Evolutionary conservation across 2,888 invertebrate species (phyloP).

Genomic region (Apotomis capreana): DNA sequence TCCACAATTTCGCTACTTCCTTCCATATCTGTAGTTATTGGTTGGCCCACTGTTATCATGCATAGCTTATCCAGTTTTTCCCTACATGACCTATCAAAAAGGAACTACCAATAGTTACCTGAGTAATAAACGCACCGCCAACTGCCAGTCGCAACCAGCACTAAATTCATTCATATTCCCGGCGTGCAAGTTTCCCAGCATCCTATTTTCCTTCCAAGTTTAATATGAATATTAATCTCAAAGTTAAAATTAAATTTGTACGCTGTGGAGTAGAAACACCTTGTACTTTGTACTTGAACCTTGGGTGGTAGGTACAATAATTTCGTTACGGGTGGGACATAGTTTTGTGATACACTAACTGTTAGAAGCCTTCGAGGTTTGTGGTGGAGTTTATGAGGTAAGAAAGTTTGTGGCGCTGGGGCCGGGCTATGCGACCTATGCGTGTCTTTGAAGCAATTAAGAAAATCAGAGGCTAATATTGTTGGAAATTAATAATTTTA

Average conservation of each 20-base stretch:
- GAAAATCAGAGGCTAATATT: background rate
- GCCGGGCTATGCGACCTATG: background rate
- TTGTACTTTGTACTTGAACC: conserved; percentile 30
- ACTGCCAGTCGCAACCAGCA: conserved; percentile 2
- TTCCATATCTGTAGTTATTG: too few species aligned
- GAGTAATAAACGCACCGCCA: background rate
- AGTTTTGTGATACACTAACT: conserved; percentile 20
- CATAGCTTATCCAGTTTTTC: too few species aligned
- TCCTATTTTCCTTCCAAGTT: conserved; percentile 31
- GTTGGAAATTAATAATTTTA: background rate
- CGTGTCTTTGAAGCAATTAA: conserved; percentile 13
- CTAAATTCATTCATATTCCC: conserved; percentile 29
- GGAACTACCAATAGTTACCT: background rate
- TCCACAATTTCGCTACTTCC: too few species aligned
- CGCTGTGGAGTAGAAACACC: conserved; percentile 38
- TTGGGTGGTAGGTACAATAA: conserved; percentile 29
- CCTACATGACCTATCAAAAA: too few species aligned
- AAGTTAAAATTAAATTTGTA: conserved; percentile 42
- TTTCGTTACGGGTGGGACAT: conserved; percentile 23
- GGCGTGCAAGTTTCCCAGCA: conserved; percentile 13
- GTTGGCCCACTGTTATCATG: too few species aligned
- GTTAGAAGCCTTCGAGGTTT: conserved; percentile 6
- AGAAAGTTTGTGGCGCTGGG: conserved; percentile 1
- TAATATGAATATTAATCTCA: conserved; percentile 38
- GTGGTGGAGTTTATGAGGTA: conserved; percentile 12